Percentiles rank a stretch among this genome's conserved stretches.
phyloP scores from a whole-genome alignment of 1,140 invertebrate genomes.

The Drosophila ambigua region DNA sequence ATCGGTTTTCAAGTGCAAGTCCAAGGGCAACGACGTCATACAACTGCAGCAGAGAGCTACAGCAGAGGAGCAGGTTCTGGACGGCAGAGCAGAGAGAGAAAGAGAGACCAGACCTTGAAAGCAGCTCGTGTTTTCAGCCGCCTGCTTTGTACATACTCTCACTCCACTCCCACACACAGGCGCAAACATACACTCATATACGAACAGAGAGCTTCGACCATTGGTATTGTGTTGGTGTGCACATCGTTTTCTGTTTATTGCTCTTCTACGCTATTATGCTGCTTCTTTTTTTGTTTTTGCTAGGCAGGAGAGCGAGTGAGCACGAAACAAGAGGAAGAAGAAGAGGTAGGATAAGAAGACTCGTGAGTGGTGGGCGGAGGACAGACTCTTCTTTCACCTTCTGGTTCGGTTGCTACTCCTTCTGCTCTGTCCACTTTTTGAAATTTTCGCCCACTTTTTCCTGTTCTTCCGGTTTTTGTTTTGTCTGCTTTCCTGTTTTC shows the following conservation, averaged over 20 bases:
- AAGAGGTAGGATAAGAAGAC: slow-evolving; percentile 10
- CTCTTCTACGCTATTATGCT: slow-evolving; percentile 42
- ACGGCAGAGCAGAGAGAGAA: slow-evolving; percentile 18
- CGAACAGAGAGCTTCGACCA: slow-evolving; percentile 12
- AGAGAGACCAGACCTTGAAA: slow-evolving; percentile 73
- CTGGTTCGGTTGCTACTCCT: slow-evolving; percentile 17
- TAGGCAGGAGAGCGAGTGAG: neutral
- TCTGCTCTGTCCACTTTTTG: slow-evolving; percentile 69
- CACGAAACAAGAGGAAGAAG: slow-evolving; percentile 11
- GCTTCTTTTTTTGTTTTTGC: slow-evolving; percentile 1
- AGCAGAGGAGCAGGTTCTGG: slow-evolving; percentile 30
- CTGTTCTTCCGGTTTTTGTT: slow-evolving; percentile 82
- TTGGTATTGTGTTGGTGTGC: slow-evolving; percentile 53
- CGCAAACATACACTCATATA: slow-evolving; percentile 44
- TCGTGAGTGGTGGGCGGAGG: slow-evolving; percentile 51
- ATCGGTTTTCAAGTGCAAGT: slow-evolving; percentile 81
- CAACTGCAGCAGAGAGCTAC: slow-evolving; percentile 52
- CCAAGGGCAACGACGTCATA: slow-evolving; percentile 73
- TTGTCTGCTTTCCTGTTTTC: slow-evolving; percentile 78
- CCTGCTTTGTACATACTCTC: slow-evolving; percentile 45
- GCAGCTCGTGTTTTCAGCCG: slow-evolving; percentile 26
- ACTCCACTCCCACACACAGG: slow-evolving; percentile 29
- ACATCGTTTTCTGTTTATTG: slow-evolving; percentile 7
- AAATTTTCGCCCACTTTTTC: slow-evolving; percentile 82
- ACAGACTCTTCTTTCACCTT: slow-evolving; percentile 36